Evolutionary conservation across 2,888 invertebrate genomes (phyloP).

Genomic region (Pollenia amentaria): DNA sequence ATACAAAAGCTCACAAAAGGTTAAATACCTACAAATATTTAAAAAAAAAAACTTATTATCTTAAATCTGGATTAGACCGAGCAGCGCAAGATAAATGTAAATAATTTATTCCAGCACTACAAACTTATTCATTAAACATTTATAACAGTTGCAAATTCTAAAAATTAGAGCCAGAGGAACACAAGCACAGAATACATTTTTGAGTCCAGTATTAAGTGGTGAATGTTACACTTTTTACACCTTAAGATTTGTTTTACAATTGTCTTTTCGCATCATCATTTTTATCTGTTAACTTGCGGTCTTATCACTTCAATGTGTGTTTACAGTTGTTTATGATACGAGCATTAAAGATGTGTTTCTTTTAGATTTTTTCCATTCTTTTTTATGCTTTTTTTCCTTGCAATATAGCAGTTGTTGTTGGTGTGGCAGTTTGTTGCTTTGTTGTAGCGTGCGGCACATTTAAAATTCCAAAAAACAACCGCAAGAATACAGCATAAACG

Average conservation of each 20-base stretch:
- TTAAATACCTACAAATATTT: slow-evolving; percentile 13
- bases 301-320: slow-evolving; percentile 67
- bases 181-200: not conserved
- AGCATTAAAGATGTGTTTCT: slow-evolving; percentile 35
- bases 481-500: slow-evolving; percentile 19
- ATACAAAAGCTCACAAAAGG: not conserved
- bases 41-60: slow-evolving; percentile 18
- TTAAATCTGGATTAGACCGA: slow-evolving; percentile 4
- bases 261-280: slow-evolving; percentile 62
- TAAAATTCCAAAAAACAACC: slow-evolving; percentile 66
- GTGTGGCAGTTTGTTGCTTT: slow-evolving; percentile 58
- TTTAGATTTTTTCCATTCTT: not conserved
- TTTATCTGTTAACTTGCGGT: slow-evolving; percentile 56
- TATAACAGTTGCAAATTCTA: not conserved
- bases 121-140: not conserved
- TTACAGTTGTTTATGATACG: slow-evolving; percentile 72
- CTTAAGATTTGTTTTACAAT: slow-evolving; percentile 65
- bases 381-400: slow-evolving; percentile 1
- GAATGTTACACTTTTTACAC: slow-evolving; percentile 67
- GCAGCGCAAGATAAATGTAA: not conserved
- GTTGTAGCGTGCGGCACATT: slow-evolving; percentile 73
- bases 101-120: not conserved
- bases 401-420: slow-evolving; percentile 52
- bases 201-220: slow-evolving; percentile 25
- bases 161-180: not conserved